These are phyloP conservation scores for Prunella fulvescens DNA, from an alignment of 2,113 vertebrate species.

Conservation along the genomic window DNA sequence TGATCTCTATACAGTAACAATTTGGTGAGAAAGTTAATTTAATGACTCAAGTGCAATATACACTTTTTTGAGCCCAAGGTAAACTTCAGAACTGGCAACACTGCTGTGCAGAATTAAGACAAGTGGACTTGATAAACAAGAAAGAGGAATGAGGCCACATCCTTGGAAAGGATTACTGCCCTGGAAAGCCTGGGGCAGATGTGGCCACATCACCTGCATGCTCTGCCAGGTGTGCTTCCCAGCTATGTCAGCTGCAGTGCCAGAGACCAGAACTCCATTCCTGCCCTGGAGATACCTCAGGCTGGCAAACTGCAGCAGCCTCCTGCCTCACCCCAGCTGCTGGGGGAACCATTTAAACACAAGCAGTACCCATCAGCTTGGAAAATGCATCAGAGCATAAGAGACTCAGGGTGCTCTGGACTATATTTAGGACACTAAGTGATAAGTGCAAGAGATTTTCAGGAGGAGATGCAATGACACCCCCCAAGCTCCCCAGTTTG, in stretches of 20 bases:
- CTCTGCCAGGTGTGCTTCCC: neutral
- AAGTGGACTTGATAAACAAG: neutral
- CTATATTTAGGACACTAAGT: neutral
- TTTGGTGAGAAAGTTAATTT: neutral
- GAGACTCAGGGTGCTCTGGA: neutral
- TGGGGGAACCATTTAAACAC: neutral
- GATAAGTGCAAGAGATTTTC: neutral
- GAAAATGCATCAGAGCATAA: neutral
- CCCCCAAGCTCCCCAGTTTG: rapidly evolving
- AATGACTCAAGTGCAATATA: neutral
- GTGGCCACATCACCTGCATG: neutral
- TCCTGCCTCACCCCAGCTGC: neutral
- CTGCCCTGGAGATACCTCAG: neutral
- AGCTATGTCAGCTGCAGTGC: neutral
- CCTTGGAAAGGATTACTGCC: neutral
- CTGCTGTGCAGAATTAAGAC: neutral
- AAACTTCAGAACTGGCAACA: neutral
- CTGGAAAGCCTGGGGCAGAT: neutral
- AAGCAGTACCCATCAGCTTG: neutral
- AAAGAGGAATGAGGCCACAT: neutral
- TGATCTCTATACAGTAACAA: neutral
- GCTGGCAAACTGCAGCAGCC: neutral
- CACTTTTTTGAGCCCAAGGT: neutral
- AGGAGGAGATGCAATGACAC: neutral
- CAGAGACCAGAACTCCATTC: neutral